Percentiles rank a stretch among this genome's conserved stretches.
Evolutionary conservation across 2,888 invertebrate species (phyloP).

Genomic region (Lysandra bellargus): DNA sequence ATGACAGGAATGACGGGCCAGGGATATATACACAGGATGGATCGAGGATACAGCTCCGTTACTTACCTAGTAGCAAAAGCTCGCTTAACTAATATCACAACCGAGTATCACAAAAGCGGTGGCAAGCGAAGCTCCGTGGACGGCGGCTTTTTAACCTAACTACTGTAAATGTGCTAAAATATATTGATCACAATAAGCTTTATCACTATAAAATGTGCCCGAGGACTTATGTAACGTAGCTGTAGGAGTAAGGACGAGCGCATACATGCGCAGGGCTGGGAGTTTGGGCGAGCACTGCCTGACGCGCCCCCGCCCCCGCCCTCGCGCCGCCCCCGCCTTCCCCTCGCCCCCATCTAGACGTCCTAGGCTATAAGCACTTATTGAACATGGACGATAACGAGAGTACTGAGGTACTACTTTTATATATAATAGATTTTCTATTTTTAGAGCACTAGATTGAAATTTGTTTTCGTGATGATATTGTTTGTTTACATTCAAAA

Average conservation of each 20-base stretch:
- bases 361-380: constrained; percentile 37
- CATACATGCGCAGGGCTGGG: constrained; percentile 56
- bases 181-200: constrained; percentile 78
- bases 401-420: neutral
- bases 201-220: constrained; percentile 69
- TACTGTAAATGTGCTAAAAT: constrained; percentile 74
- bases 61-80: constrained; percentile 69
- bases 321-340: constrained; percentile 40
- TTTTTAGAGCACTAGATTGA: constrained; percentile 6
- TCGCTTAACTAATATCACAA: constrained; percentile 76
- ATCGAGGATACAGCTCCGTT: constrained; percentile 45
- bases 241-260: constrained; percentile 55
- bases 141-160: constrained; percentile 77
- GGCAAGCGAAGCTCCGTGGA: constrained; percentile 79
- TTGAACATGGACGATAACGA: constrained; percentile 14
- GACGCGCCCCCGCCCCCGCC: constrained; percentile 44
- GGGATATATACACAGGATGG: constrained; percentile 41
- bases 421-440: neutral
- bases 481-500: neutral
- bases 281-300: constrained; percentile 74
- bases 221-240: constrained; percentile 73
- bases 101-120: constrained; percentile 79
- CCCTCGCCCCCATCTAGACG: constrained; percentile 43
- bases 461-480: neutral
- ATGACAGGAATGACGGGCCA: constrained; percentile 34